These are phyloP conservation scores for Electrona antarctica DNA, from an alignment of 2,113 vertebrate genomes.

Conservation along the genomic window DNA sequence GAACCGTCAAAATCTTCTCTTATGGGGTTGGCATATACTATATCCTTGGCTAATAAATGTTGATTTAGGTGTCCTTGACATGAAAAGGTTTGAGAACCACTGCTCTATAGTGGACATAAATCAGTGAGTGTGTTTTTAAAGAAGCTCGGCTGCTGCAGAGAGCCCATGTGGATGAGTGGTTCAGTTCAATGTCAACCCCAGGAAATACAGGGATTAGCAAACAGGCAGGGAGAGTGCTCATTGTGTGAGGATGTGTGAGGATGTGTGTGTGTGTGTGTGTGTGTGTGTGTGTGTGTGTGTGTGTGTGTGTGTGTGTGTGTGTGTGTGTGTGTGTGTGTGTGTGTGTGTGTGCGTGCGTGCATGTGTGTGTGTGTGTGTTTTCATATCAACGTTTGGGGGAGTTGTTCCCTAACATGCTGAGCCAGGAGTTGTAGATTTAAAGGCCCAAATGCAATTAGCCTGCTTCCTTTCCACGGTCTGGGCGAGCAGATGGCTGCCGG, in stretches of 20 bases:
- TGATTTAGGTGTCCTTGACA: too few species aligned
- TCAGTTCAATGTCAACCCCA: constrained; percentile 13
- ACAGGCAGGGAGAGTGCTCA: constrained; percentile 38
- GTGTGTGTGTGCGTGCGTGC: constrained; percentile 1
- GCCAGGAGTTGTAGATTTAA: constrained; percentile 15
- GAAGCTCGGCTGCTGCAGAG: constrained; percentile 4
- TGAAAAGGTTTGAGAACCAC: too few species aligned
- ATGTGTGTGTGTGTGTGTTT: constrained; percentile 49
- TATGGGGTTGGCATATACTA: too few species aligned
- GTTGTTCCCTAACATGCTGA: constrained; percentile 33
- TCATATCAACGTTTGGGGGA: constrained; percentile 57
- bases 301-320: constrained; percentile 14
- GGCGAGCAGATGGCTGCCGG: constrained; percentile 43
- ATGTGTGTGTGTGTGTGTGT: constrained; percentile 13
- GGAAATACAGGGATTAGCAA: constrained; percentile 54
- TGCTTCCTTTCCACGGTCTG: constrained; percentile 22
- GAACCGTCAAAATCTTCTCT: too few species aligned
- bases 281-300: constrained; percentile 48
- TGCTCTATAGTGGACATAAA: background rate
- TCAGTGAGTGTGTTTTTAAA: constrained; percentile 21
- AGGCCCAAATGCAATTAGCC: constrained; percentile 42
- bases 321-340: constrained; percentile 56
- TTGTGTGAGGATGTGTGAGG: constrained; percentile 62
- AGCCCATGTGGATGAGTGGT: constrained; percentile 13
- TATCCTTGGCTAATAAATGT: too few species aligned